Evolutionary conservation across 2,797 vertebrate species (phyloP).

Genomic region (Myotis vivesi): DNA sequence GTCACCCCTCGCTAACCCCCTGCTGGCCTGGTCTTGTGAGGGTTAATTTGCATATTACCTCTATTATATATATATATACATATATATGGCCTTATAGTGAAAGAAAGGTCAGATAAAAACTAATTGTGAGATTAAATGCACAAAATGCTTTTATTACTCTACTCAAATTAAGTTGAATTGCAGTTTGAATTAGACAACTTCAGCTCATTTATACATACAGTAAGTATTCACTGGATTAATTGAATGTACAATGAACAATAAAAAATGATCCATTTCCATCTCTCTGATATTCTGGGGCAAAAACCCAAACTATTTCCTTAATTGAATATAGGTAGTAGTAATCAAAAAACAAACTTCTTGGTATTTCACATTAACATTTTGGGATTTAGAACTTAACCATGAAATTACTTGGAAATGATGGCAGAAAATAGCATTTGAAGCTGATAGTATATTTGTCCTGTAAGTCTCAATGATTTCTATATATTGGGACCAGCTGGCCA

Average conservation of each 20-base stretch:
- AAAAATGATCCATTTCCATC: slow-evolving; percentile 4
- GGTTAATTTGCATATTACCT: no score
- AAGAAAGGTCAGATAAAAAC: slow-evolving; percentile 57
- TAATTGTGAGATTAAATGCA: slow-evolving; percentile 67
- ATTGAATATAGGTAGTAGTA: slow-evolving; percentile 13
- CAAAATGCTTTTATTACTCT: slow-evolving; percentile 85
- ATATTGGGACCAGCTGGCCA: not conserved
- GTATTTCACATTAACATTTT: slow-evolving; percentile 12
- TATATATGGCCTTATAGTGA: not conserved
- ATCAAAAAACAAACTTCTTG: slow-evolving; percentile 12
- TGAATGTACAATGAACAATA: slow-evolving; percentile 65
- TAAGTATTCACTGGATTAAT: slow-evolving; percentile 51
- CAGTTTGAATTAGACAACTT: slow-evolving; percentile 70
- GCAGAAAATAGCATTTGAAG: slow-evolving; percentile 44
- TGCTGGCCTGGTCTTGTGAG: no score
- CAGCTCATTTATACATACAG: slow-evolving; percentile 73
- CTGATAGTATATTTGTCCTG: not conserved
- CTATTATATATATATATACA: no score
- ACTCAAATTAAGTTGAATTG: slow-evolving; percentile 79
- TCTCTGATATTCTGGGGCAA: not conserved
- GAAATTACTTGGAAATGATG: slow-evolving; percentile 37
- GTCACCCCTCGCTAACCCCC: no score
- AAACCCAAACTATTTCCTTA: not conserved
- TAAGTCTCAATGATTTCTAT: slow-evolving; percentile 44
- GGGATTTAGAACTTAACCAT: slow-evolving; percentile 51